phyloP scores from a whole-genome alignment of 2,888 invertebrate genomes.

The Nipponacmea schrenckii region DNA sequence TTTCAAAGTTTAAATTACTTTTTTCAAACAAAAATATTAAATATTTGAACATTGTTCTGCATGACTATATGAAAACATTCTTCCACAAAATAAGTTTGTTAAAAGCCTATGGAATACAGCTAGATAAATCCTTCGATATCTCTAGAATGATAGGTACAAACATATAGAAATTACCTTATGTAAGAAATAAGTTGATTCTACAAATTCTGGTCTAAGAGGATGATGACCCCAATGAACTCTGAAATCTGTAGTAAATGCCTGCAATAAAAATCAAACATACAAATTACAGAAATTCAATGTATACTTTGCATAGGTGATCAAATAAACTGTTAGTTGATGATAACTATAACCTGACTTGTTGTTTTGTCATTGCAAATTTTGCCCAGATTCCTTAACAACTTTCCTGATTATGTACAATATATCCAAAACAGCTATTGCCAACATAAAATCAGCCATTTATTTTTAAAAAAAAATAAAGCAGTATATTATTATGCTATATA shows the following conservation, averaged over 20 bases:
- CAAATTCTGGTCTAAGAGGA: constrained; percentile 94
- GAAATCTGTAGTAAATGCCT: constrained; percentile 96
- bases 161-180: constrained; percentile 72
- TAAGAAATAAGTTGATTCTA: constrained; percentile 97
- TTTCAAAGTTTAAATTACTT: background rate
- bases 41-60: background rate
- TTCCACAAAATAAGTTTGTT: background rate
- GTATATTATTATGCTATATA: background rate
- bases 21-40: background rate
- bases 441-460: no score
- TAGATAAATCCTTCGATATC: background rate
- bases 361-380: no score
- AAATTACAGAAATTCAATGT: background rate
- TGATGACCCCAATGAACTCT: constrained; percentile 99
- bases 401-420: no score
- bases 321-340: no score
- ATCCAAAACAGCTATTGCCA: no score
- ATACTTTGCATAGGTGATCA: no score
- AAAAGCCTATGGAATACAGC: background rate
- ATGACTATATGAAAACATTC: background rate
- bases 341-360: no score
- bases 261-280: constrained; percentile 19
- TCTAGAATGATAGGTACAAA: background rate
- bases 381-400: no score
- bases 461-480: no score